Conservation (phyloP, 2,888 invertebrate species). For the Mesorhabditis spiculigera region DNA sequence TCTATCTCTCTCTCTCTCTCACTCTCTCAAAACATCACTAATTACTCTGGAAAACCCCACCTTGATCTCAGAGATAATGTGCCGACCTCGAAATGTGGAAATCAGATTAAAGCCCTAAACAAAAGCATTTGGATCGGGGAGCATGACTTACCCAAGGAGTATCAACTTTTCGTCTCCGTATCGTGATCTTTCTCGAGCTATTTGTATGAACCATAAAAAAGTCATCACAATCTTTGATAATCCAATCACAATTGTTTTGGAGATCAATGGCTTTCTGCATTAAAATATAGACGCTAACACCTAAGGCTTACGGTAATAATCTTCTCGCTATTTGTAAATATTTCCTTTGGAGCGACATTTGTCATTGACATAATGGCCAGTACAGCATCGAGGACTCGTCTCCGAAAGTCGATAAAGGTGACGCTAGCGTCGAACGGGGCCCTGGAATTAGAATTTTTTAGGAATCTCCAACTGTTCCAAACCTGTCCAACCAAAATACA, state of each 20-base stretch:
- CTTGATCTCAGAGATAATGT: conserved; percentile 82
- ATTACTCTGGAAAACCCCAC: conserved; percentile 51
- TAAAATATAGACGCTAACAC: not conserved
- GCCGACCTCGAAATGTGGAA: conserved; percentile 74
- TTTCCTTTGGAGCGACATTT: conserved; percentile 26
- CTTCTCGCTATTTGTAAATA: not conserved
- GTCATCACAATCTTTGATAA: conserved; percentile 22
- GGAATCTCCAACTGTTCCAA: conserved; percentile 20
- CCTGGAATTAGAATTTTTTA: conserved; percentile 61
- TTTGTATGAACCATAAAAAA: conserved; percentile 15
- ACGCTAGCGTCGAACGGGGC: conserved; percentile 65
- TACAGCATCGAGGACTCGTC: conserved; percentile 45
- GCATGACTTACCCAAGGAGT: not conserved
- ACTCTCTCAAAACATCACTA: not conserved
- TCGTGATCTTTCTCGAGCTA: not conserved
- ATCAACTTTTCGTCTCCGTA: not conserved
- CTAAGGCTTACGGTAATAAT: not conserved
- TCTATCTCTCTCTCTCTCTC: too few species aligned
- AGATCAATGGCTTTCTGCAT: conserved; percentile 18
- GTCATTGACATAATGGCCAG: not conserved
- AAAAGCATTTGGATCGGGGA: not conserved
- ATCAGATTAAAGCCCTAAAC: conserved; percentile 79
- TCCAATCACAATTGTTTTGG: conserved; percentile 17
- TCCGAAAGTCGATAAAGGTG: conserved; percentile 72
- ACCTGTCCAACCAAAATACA: conserved; percentile 85